Base-by-base conservation (phyloP, 1,140 invertebrate species). In the Cryptotermes secundus region DNA sequence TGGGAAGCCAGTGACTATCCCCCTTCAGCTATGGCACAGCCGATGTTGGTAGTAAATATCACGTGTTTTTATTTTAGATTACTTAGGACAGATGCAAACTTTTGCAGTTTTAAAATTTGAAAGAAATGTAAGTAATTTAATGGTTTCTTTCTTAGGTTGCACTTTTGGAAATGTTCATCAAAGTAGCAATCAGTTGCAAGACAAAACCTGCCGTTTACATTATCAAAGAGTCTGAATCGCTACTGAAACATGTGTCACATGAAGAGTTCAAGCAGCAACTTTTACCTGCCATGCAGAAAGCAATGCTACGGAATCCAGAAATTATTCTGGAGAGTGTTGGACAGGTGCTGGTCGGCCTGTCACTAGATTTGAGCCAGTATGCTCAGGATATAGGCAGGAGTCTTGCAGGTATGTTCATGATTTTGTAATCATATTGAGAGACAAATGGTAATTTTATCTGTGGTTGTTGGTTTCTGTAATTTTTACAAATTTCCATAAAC, bases 221-320 rank as follows among this genome's bases (percentile, higher is more conserved):
- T 59, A 92, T 97, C 79, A 88, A 91, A 81, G 92, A 92, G 34
- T 94, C 94, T 86, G 90, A 90, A 65, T 92, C 93, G 65, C 90
- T 97, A 85, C 89, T 97, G 24, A 89, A 90, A 31, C 89, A 93
- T 87, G 88, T 97, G 14, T 92, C 90, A 42, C 92, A 94, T 86
- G 92, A 94, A 6, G 95, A 97, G 80, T 97, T 98, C 86, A 94
- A 95, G 88, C 91, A 91, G 79, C 90, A 90, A 24, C 88, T 99
- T 81, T 90, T 97, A 79, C 97, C 97, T 34, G 93, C 96, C 19
- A 88, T 98, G n/a, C 95, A 97, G 88, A 97, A 97, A 89, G 94
- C 96, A 14, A 95, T 99, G 93, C 90, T 99, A n/a, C 90, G 98
- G 84, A 99, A 96, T 90, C 97, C 98, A 0, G 98, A 99, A 92